These are phyloP conservation scores for Scaptomyza cyrtandrae DNA, from an alignment of 2,888 invertebrate genomes.

Conservation along the genomic window DNA sequence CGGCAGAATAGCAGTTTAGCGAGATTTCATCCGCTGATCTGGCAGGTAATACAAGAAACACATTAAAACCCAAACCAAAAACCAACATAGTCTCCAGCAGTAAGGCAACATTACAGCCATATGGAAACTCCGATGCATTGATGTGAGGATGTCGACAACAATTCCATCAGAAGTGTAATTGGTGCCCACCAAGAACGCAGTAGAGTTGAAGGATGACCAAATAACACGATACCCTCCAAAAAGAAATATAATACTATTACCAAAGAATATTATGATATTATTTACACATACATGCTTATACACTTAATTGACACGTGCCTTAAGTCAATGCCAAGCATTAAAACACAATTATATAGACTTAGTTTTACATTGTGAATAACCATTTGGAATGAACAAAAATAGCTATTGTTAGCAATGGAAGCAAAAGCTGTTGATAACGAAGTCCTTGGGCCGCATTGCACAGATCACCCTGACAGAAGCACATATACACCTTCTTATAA, in stretches of 20 bases:
- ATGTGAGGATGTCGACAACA: no score
- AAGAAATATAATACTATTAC: background rate
- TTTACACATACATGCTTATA: background rate
- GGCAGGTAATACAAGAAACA: no score
- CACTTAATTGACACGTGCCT: background rate
- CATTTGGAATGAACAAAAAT: background rate
- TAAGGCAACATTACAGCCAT: no score
- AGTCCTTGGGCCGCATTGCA: constrained; percentile 87
- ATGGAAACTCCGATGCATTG: no score
- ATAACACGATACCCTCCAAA: background rate
- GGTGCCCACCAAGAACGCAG: no score
- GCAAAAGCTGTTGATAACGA: background rate
- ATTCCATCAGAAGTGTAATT: no score
- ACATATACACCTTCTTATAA: constrained; percentile 93
- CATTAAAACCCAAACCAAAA: no score
- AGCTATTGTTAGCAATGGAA: background rate
- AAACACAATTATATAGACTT: background rate
- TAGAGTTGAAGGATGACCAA: background rate
- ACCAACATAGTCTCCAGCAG: no score
- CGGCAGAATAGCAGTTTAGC: background rate
- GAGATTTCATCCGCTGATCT: no score
- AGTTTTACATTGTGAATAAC: background rate
- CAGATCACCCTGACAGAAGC: constrained; percentile 95
- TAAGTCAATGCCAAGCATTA: constrained; percentile 6
- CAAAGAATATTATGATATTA: background rate